Evolutionary conservation across 1,140 invertebrate genomes (phyloP), one percentile per base, ranked within the genome.

Genomic region (Leptonema lineaticorne): DNA sequence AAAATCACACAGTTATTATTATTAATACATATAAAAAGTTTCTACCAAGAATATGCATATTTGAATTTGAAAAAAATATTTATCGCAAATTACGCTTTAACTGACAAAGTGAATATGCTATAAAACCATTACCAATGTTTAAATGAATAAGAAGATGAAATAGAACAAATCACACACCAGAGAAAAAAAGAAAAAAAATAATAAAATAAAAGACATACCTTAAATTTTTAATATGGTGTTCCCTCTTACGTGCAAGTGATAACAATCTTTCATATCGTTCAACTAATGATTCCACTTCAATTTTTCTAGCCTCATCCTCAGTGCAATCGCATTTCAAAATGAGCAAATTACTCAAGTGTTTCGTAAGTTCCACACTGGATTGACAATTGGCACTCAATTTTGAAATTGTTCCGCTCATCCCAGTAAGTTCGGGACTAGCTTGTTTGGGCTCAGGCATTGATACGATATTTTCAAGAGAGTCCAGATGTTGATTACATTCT

Each of bases 341-440:
- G 1, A 95, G 79, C 7, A 93, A 75, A 41, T 86, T 83, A 63
- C 91, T 89, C 14, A 95, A 81, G 82, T 94, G 90, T 74, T 88
- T 88, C 0, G 93, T 86, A 16, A 93, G 77, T 78, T 95, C 92
- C 37, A 91, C 83, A 11, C 86, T 87, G 0, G 87, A 89, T 74
- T 91, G 86, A 75, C 88, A 90, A 58, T 85, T 86, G 67, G 87
- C 86, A 22, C 90, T 83, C 67, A 87, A 76, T 78, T 90, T 90
- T 27, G 86, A 85, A 30, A 90, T 84, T 64, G 81, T 80, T 68
- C 85, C 84, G 60, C 84, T 80, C 74, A 84, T 69, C 48, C 80
- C 73, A 64, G 81, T 74, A 58, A 88, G 77, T 74, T 86, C 84
- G 16, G 82, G 75, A 53, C 80, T 85, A 24, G 83, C 75, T 76